A percentile compares a stretch with the other conserved stretches of the same genome.
Conservation (phyloP, 2,113 vertebrate genomes). For the Macroglossus sobrinus region DNA sequence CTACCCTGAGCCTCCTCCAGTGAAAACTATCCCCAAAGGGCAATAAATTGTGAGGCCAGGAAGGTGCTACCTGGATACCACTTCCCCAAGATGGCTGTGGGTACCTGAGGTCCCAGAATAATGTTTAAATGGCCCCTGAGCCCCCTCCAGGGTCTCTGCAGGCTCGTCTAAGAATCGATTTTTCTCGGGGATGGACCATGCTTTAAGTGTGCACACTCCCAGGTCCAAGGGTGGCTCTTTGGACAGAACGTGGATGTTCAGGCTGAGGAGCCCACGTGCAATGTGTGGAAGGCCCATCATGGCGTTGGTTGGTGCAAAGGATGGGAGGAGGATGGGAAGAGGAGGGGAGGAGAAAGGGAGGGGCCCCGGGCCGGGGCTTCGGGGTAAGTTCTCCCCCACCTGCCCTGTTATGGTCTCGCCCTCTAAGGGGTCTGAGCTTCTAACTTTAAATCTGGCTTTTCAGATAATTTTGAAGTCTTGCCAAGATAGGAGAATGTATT, state of each 20-base stretch:
- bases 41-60: background rate
- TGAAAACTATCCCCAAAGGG: background rate
- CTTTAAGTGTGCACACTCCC: background rate
- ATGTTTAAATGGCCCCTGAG: background rate
- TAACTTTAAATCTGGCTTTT: background rate
- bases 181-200: background rate
- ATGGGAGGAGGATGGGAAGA: background rate
- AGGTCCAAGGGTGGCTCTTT: background rate
- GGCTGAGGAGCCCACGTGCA: background rate
- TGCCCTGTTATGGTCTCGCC: background rate
- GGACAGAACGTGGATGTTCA: background rate
- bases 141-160: background rate
- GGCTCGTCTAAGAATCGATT: background rate
- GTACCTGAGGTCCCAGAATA: background rate
- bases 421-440: background rate
- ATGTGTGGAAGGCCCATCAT: background rate
- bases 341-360: too few species aligned
- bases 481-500: background rate
- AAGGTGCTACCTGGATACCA: background rate
- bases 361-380: background rate
- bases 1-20: background rate
- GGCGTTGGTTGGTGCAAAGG: background rate
- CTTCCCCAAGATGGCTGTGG: background rate
- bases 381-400: background rate
- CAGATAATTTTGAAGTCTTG: background rate